Base-by-base conservation (phyloP, 2,797 vertebrate genomes). In the Lophius americanus region DNA sequence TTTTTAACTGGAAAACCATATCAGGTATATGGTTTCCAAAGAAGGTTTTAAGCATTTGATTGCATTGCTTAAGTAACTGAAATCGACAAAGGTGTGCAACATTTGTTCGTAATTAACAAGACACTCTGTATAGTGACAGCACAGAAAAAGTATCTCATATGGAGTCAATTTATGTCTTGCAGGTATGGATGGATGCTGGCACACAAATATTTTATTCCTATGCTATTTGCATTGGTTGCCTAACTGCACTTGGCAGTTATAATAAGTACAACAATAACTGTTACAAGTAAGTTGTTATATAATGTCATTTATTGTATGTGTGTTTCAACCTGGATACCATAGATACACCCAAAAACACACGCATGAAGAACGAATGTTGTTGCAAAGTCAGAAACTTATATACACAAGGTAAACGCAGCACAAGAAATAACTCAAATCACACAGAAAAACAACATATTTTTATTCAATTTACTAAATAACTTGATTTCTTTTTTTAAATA, bases 131-230 rank as follows among this genome's bases (percentile, higher is more conserved):
- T 6, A 47, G 1, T 42, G 9, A 48, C 33, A 35, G 75, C 10
- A 32, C 4, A 23, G 1, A 23, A 10, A 51, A 36, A 4, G 7
- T 0, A 5, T 68, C 65, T 46, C 1, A 60, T 50, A 8, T 44
- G 10, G 69, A 7, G 47, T 41, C 12, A 3, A 46, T 44, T 6
- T 32, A 55, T 70, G 33, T 70, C 7, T 77, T 86, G 7, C 75
- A 95, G 94, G 94, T 95, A 67, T 95, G 94, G 94, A 94, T 94
- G 93, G 94, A 95, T 74, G 94, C 94, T 51, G 94, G 94, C 44
- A 95, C 94, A 7, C 94, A 95, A 71, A 94, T 95, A 68, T 94
- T 94, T 83, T 95, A 94, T 78, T 95, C 94, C 38, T 95, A 94
- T 68, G 94, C 94, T 38, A 88, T 95, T 75, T 95, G 94, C 74